Conservation (phyloP, 2,113 vertebrate genomes). For the Colossoma macropomum region DNA sequence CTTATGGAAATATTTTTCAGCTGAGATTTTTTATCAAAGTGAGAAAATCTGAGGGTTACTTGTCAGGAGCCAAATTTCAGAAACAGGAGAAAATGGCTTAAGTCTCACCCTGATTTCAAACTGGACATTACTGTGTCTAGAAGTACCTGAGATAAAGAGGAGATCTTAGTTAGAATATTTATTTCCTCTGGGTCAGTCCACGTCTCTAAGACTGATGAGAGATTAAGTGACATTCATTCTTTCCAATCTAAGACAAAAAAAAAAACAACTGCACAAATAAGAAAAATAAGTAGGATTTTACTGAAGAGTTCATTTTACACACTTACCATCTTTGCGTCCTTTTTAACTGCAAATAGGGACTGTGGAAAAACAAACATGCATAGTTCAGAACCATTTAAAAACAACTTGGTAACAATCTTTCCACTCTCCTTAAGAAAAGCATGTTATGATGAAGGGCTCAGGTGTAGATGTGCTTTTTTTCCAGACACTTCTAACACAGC, state of each 20-base stretch:
- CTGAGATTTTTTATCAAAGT: too few species aligned
- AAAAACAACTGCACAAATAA: neutral
- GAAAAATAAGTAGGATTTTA: neutral
- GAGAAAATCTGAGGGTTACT: too few species aligned
- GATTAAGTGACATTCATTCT: neutral
- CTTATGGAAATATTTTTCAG: too few species aligned
- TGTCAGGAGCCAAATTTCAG: too few species aligned
- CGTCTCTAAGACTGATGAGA: neutral
- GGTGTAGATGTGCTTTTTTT: neutral
- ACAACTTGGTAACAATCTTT: neutral
- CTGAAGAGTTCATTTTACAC: neutral
- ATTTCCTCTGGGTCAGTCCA: too few species aligned
- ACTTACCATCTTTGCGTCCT: neutral
- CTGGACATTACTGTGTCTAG: too few species aligned
- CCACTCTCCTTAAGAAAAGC: neutral
- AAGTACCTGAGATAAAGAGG: too few species aligned
- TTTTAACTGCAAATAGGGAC: neutral
- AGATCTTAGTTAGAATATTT: too few species aligned
- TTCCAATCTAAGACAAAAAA: neutral
- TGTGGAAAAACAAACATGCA: neutral
- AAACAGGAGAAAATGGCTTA: too few species aligned
- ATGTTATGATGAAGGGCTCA: conserved; percentile 18
- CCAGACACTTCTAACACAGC: conserved; percentile 27
- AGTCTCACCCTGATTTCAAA: too few species aligned
- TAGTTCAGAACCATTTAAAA: neutral